A percentile compares a stretch with the other conserved stretches of the same genome.
Evolutionary conservation across 1,140 invertebrate species (phyloP).

Genomic region (Drosophila aff.): DNA sequence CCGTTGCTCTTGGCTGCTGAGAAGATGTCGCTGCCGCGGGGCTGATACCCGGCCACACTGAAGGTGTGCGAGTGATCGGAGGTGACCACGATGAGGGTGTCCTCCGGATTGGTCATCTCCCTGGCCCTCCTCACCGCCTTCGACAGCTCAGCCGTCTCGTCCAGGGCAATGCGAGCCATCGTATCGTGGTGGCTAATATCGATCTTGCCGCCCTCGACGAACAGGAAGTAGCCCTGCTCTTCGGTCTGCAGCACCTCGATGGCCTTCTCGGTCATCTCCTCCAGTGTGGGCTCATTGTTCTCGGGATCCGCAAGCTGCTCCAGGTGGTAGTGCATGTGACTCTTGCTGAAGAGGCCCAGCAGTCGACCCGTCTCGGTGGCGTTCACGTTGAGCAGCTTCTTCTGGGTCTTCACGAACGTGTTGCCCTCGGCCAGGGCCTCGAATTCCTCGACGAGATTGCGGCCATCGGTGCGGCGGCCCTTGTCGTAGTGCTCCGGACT

Average conservation of each 20-base stretch:
- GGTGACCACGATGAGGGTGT: slow-evolving; percentile 89
- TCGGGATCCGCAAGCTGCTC: slow-evolving; percentile 86
- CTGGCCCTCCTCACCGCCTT: slow-evolving; percentile 86
- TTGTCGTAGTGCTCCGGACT: slow-evolving; percentile 87
- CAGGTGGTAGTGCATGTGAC: slow-evolving; percentile 86
- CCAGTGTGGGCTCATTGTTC: slow-evolving; percentile 88
- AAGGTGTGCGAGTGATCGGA: slow-evolving; percentile 90
- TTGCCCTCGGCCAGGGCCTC: slow-evolving; percentile 75
- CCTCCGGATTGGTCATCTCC: slow-evolving; percentile 86
- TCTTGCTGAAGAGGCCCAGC: slow-evolving; percentile 86
- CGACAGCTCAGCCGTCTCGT: slow-evolving; percentile 88
- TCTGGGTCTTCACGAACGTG: slow-evolving; percentile 89
- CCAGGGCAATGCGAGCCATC: slow-evolving; percentile 88
- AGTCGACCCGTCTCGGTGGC: slow-evolving; percentile 84
- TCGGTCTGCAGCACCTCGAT: slow-evolving; percentile 91
- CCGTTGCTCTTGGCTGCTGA: slow-evolving; percentile 78
- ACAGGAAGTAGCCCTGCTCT: slow-evolving; percentile 90
- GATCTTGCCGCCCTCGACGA: slow-evolving; percentile 89
- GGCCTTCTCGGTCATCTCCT: slow-evolving; percentile 93
- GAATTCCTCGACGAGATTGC: slow-evolving; percentile 90
- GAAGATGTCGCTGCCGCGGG: slow-evolving; percentile 86
- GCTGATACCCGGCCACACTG: slow-evolving; percentile 88
- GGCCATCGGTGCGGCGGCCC: slow-evolving; percentile 88
- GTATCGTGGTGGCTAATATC: slow-evolving; percentile 93
- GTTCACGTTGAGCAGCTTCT: slow-evolving; percentile 84